These are phyloP conservation scores for Idaea straminata DNA, from an alignment of 2,888 invertebrate genomes.

Conservation along the genomic window DNA sequence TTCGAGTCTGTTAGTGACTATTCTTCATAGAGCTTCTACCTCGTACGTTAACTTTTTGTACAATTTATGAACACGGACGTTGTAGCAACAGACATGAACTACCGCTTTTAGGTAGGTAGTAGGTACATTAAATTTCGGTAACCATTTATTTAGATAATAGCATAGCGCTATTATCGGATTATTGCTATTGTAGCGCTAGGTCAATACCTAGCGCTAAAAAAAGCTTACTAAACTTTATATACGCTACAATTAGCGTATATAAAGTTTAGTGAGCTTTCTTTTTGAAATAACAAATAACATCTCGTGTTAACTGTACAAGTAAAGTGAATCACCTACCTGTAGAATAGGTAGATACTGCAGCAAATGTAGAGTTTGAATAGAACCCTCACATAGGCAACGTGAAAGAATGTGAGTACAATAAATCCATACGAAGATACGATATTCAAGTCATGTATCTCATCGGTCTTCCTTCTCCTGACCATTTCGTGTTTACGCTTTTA, in stretches of 20 bases:
- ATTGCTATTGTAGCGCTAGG: no score
- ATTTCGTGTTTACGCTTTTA: conserved; percentile 38
- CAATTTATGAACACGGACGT: neutral
- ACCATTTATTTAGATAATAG: neutral
- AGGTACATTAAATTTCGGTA: neutral
- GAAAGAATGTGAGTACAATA: conserved; percentile 21
- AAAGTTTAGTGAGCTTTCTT: no score
- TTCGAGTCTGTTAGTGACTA: conserved; percentile 32
- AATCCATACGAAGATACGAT: conserved; percentile 36
- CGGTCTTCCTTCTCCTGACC: conserved; percentile 40
- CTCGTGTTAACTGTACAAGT: neutral
- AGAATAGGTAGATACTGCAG: neutral
- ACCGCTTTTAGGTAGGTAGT: neutral
- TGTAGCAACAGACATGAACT: neutral
- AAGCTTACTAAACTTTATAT: no score
- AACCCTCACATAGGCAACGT: neutral
- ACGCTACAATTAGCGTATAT: no score
- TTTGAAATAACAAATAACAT: no score
- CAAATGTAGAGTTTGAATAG: conserved; percentile 2
- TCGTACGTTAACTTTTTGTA: conserved; percentile 13
- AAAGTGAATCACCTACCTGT: neutral
- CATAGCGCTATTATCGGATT: neutral
- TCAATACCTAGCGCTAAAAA: no score
- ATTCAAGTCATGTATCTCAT: conserved; percentile 48
- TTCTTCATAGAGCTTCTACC: conserved; percentile 21